Conservation (phyloP, 2,888 invertebrate species). For the Strigamia crassipes region DNA sequence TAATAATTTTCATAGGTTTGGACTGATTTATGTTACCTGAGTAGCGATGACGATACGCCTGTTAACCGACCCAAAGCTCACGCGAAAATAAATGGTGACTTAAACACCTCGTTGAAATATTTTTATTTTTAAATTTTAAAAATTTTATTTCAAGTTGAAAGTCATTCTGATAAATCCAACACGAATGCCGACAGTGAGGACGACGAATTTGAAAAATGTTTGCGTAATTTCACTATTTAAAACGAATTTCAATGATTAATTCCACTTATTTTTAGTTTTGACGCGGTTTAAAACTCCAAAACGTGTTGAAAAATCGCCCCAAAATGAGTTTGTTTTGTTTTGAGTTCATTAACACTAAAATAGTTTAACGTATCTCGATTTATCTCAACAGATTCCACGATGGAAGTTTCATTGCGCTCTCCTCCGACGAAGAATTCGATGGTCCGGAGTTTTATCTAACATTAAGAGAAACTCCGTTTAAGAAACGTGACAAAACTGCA, state of each 20-base stretch:
- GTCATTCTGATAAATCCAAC: background rate
- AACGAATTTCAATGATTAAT: background rate
- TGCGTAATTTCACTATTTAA: background rate
- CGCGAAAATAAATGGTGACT: background rate
- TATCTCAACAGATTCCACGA: background rate
- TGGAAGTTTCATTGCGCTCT: background rate
- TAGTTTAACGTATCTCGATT: background rate
- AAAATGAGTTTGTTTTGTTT: background rate
- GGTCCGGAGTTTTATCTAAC: background rate
- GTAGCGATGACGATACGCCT: background rate
- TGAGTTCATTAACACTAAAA: background rate
- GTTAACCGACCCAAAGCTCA: background rate
- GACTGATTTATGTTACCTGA: background rate
- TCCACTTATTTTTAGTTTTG: background rate
- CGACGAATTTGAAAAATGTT: constrained; percentile 1
- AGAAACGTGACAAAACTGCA: background rate
- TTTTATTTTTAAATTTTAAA: background rate
- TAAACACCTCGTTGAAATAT: background rate
- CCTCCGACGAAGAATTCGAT: background rate
- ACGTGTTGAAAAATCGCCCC: no score
- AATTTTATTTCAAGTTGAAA: background rate
- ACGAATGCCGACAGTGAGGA: background rate
- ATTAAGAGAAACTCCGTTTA: background rate
- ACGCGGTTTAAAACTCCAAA: background rate
- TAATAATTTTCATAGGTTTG: background rate